These are phyloP conservation scores for Ferdinandea cuprea DNA, from an alignment of 2,888 invertebrate species.

Conservation along the genomic window DNA sequence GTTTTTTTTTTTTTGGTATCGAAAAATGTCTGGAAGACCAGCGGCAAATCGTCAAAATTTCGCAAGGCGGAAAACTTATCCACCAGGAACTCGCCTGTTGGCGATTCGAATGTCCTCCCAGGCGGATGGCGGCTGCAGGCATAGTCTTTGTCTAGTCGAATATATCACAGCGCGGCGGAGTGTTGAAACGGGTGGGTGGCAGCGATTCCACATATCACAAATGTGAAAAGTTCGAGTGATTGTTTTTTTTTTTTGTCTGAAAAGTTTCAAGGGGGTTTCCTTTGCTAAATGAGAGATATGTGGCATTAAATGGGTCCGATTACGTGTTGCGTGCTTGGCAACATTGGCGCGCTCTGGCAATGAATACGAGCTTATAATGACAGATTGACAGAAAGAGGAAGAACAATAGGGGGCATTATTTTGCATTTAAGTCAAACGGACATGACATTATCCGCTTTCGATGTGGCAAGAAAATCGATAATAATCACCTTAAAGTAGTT, in stretches of 20 bases:
- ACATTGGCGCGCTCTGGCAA: slow-evolving; percentile 17
- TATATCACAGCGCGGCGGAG: slow-evolving; percentile 58
- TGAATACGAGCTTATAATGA: slow-evolving; percentile 26
- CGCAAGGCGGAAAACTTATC: slow-evolving; percentile 12
- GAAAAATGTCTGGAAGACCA: slow-evolving; percentile 50
- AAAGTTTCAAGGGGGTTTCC: slow-evolving; percentile 68
- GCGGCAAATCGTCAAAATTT: slow-evolving; percentile 63
- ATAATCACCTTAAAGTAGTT: slow-evolving; percentile 37
- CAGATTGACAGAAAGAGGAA: slow-evolving; percentile 2
- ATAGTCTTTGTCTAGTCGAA: slow-evolving; percentile 60
- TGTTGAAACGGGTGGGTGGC: slow-evolving; percentile 48
- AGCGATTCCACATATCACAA: slow-evolving; percentile 25
- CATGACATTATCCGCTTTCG: slow-evolving; percentile 64
- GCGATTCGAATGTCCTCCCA: background rate
- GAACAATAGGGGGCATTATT: slow-evolving; percentile 14
- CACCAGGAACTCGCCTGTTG: slow-evolving; percentile 46
- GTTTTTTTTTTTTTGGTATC: too few relatives aligned
- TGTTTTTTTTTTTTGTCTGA: slow-evolving; percentile 44
- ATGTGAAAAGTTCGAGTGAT: slow-evolving; percentile 9
- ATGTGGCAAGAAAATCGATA: slow-evolving; percentile 42
- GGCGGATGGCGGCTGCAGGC: background rate
- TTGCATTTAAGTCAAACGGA: slow-evolving; percentile 56
- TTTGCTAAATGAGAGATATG: slow-evolving; percentile 69
- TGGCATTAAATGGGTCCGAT: slow-evolving; percentile 71
- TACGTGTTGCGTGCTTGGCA: slow-evolving; percentile 69